Evolutionary conservation across 2,888 invertebrate species (phyloP).

Genomic region (Sthenelais limicola): DNA sequence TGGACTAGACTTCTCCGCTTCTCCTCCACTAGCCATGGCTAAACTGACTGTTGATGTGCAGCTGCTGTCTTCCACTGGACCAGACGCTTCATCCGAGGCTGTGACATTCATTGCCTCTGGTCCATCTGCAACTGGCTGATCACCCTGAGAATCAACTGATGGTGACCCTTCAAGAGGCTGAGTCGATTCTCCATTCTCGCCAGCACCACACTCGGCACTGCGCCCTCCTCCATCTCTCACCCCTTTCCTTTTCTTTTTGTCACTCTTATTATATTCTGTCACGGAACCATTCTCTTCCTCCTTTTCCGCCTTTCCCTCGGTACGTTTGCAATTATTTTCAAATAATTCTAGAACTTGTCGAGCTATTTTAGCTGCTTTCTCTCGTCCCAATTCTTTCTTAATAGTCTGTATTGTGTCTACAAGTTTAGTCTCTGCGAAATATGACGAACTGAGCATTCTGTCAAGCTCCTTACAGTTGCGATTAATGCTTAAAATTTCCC

Average conservation of each 20-base stretch:
- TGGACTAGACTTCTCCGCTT: no score
- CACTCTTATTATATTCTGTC: neutral
- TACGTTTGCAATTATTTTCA: conserved; percentile 34
- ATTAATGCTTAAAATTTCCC: conserved; percentile 61
- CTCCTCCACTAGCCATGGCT: no score
- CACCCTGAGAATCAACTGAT: no score
- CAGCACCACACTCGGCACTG: neutral
- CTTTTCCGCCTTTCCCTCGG: neutral
- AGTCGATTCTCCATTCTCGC: neutral
- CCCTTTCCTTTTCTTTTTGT: conserved; percentile 27
- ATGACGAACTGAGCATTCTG: conserved; percentile 60
- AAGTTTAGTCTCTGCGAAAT: conserved; percentile 61
- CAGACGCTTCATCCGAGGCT: no score
- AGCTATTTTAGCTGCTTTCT: conserved; percentile 59
- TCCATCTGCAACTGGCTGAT: no score
- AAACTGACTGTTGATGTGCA: no score
- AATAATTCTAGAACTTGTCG: conserved; percentile 48
- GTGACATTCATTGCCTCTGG: no score
- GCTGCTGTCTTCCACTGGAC: no score
- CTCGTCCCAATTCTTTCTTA: conserved; percentile 56
- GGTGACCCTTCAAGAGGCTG: neutral
- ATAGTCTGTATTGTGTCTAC: conserved; percentile 57
- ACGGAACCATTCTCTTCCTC: neutral
- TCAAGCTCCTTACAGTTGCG: conserved; percentile 60
- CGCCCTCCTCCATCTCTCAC: conserved; percentile 14